phyloP scores from a whole-genome alignment of 1,140 invertebrate species.

The Leptinotarsa defecta region DNA sequence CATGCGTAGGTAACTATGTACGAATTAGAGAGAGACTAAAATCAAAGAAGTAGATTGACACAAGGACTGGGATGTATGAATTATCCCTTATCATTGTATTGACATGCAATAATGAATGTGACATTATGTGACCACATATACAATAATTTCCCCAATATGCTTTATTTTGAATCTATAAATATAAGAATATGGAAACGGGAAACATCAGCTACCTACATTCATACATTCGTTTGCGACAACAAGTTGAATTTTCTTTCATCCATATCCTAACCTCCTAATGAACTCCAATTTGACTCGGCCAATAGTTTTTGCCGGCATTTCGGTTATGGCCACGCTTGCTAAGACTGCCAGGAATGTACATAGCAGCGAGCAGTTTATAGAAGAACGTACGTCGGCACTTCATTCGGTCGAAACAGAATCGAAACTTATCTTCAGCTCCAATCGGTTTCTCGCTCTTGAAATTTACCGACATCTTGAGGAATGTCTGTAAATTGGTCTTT shows the following conservation, averaged over 20 bases:
- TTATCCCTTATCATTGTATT: too few species aligned
- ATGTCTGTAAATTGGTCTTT: slow-evolving; percentile 53
- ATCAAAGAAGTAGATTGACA: too few species aligned
- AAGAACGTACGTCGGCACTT: slow-evolving; percentile 36
- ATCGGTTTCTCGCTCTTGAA: slow-evolving; percentile 41
- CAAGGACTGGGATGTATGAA: too few species aligned
- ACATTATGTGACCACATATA: too few species aligned
- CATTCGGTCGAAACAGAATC: slow-evolving; percentile 22
- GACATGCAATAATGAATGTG: too few species aligned
- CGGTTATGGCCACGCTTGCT: slow-evolving; percentile 32
- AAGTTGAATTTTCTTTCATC: background rate
- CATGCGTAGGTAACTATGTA: too few species aligned
- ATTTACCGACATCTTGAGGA: slow-evolving; percentile 48
- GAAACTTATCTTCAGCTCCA: slow-evolving; percentile 42
- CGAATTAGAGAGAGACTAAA: too few species aligned
- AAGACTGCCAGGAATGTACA: slow-evolving; percentile 33
- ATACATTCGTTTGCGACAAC: background rate
- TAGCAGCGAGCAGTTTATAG: slow-evolving; percentile 27
- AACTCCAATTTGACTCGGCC: slow-evolving; percentile 18
- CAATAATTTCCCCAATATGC: too few species aligned
- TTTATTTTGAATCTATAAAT: too few species aligned
- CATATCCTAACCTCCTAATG: slow-evolving; percentile 2
- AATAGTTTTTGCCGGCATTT: slow-evolving; percentile 27
- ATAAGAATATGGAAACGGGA: too few species aligned
- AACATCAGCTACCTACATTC: too few species aligned